Evolutionary conservation across 2,888 invertebrate species (phyloP), one percentile per base, ranked within the genome.

Genomic region (Charanyca ferruginea): DNA sequence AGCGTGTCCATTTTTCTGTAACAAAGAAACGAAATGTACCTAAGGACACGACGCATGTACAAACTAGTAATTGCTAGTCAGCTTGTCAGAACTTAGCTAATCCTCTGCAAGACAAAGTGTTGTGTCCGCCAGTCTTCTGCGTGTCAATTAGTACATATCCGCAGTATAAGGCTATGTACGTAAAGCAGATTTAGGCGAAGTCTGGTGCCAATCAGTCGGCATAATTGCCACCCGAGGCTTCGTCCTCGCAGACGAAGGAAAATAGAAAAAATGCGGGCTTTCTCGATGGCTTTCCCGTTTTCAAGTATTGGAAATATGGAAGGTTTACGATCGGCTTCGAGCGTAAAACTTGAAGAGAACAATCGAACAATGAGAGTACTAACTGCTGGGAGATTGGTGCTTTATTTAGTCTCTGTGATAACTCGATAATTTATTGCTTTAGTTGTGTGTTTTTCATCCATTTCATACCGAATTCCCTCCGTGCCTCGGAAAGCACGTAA

Each of bases 231-330:
- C 48, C 71, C 65, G 65, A 62, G 42, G 58, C 71, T 38, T 48
- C 66, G 54, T 63, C 35, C 47, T 49, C 45, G 35, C 35, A 47
- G 68, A 58, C 44, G 57, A 58, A 47, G 22, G 44, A 71, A 66
- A 76, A 74, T 51, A 63, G 60, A 59, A 71, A 70, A 75, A 75
- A 71, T 22, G 25, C 58, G 13, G 49, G 59, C 42, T 74, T 65
- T 66, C 62, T 59, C 76, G 51, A 70, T 59, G 66, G 64, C 23
- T 62, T 71, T 52, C 35, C 65, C 51, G 58, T 71, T 71, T 76
- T 76, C 55, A 76, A 76, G 76, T 63, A 71, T 72, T 71, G 76
- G 77, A 59, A 73, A 73, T 73, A 73, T 73, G 73, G 66, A 44
- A 59, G 61, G 45, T 76, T 75, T 65, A 66, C 59, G 76, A 71